These are phyloP conservation scores for Elmis aenea DNA, from an alignment of 2,888 invertebrate species.

Conservation along the genomic window DNA sequence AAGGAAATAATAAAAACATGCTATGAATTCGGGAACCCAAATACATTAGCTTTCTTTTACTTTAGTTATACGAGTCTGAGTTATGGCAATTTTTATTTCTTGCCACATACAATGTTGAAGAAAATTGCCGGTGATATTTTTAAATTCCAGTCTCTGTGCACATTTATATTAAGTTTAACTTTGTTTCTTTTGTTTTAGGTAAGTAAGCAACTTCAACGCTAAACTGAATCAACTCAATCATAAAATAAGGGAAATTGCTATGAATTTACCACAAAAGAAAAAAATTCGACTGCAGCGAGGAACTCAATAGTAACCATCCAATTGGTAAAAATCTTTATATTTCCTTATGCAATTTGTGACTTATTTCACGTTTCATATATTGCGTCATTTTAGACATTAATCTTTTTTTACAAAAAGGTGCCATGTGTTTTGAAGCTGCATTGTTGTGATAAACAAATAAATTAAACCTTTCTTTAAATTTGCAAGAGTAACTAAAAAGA, in stretches of 20 bases:
- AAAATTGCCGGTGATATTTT: slow-evolving; percentile 16
- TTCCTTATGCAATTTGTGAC: neutral
- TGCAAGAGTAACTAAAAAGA: too few relatives aligned
- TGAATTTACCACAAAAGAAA: slow-evolving; percentile 25
- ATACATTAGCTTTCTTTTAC: neutral
- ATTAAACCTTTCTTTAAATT: too few relatives aligned
- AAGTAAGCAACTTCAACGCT: slow-evolving; percentile 17
- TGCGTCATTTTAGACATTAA: too few relatives aligned
- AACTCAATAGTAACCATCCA: too few relatives aligned
- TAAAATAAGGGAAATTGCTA: slow-evolving; percentile 32
- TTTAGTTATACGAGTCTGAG: neutral
- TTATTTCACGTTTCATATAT: too few relatives aligned
- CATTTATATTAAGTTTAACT: slow-evolving; percentile 11
- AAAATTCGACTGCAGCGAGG: too few relatives aligned
- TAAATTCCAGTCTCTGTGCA: slow-evolving; percentile 12
- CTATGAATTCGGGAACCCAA: neutral
- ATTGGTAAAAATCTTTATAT: too few relatives aligned
- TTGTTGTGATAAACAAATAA: too few relatives aligned
- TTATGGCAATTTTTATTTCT: slow-evolving; percentile 10
- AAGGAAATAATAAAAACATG: slow-evolving; percentile 15
- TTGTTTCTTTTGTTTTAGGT: slow-evolving; percentile 11
- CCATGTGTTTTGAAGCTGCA: too few relatives aligned
- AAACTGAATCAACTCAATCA: slow-evolving; percentile 31
- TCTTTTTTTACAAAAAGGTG: too few relatives aligned
- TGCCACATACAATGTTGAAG: slow-evolving; percentile 13